These are phyloP conservation scores for Endomychus coccineus DNA, from an alignment of 2,888 invertebrate genomes.

Conservation along the genomic window DNA sequence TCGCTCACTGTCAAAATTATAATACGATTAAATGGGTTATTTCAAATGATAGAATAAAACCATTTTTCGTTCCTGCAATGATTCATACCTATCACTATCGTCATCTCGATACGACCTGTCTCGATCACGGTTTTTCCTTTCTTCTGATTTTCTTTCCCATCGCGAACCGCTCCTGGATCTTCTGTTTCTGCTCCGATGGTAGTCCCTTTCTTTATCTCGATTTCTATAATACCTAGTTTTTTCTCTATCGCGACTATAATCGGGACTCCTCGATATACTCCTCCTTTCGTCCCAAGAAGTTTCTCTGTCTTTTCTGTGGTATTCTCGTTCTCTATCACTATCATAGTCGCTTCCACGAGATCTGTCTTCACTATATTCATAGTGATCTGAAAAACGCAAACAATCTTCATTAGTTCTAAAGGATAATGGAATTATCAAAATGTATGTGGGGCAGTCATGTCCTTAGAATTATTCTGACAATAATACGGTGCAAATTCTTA, in stretches of 20 bases:
- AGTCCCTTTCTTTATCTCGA: conserved; percentile 34
- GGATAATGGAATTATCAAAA: too few relatives aligned
- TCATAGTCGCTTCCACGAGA: conserved; percentile 38
- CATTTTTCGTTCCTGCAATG: conserved; percentile 18
- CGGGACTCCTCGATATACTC: conserved; percentile 36
- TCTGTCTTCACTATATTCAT: conserved; percentile 32
- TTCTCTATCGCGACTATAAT: conserved; percentile 31
- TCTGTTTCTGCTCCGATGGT: conserved; percentile 33
- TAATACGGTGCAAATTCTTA: too few relatives aligned
- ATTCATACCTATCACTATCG: conserved; percentile 43
- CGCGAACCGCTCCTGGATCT: conserved; percentile 36
- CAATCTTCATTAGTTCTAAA: not conserved
- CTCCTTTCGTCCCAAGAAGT: conserved; percentile 28
- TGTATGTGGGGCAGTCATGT: too few relatives aligned
- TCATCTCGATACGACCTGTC: conserved; percentile 40
- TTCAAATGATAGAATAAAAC: conserved; percentile 26
- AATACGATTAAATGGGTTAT: conserved; percentile 16
- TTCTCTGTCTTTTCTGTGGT: conserved; percentile 29
- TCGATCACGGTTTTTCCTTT: conserved; percentile 33
- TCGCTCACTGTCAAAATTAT: conserved; percentile 36
- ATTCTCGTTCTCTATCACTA: conserved; percentile 35
- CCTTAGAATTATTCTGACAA: too few relatives aligned
- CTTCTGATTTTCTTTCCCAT: conserved; percentile 40
- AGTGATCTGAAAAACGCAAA: conserved; percentile 26
- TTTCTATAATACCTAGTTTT: conserved; percentile 33